These are phyloP conservation scores for Poicephalus gulielmi DNA, from an alignment of 2,113 vertebrate species.

Conservation along the genomic window DNA sequence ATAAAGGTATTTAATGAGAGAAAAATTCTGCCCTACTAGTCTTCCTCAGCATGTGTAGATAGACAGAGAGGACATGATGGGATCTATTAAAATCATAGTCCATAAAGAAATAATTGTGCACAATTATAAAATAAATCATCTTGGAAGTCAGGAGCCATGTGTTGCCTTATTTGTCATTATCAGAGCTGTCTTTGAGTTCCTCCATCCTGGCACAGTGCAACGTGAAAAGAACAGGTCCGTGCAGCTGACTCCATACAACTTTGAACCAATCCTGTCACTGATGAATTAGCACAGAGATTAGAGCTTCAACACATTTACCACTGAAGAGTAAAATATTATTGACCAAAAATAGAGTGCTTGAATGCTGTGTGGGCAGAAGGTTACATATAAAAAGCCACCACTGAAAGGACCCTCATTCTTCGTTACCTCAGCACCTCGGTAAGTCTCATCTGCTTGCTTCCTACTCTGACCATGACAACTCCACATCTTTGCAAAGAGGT, in stretches of 20 bases:
- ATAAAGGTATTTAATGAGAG: background rate
- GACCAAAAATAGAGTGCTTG: slow-evolving; percentile 59
- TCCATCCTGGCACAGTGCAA: slow-evolving; percentile 21
- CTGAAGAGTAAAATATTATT: slow-evolving; percentile 66
- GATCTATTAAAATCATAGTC: background rate
- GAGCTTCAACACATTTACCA: slow-evolving; percentile 65
- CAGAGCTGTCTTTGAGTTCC: background rate
- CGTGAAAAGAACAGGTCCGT: slow-evolving; percentile 38
- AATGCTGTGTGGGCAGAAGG: slow-evolving; percentile 46
- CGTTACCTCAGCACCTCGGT: slow-evolving; percentile 45
- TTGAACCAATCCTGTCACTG: slow-evolving; percentile 32
- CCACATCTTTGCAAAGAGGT: background rate
- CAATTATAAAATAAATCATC: background rate
- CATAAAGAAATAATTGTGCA: background rate
- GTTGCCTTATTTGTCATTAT: slow-evolving; percentile 34
- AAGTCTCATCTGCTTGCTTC: slow-evolving; percentile 7
- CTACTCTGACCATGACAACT: background rate
- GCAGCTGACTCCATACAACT: slow-evolving; percentile 63
- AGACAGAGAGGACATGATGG: background rate
- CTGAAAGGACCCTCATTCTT: background rate
- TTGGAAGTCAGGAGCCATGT: background rate
- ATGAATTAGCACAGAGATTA: slow-evolving; percentile 65
- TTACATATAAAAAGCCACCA: slow-evolving; percentile 35
- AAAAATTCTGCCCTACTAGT: background rate
- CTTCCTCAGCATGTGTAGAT: background rate